Evolutionary conservation across 2,113 vertebrate species (phyloP).

Genomic region (Daphoenositta chrysoptera): DNA sequence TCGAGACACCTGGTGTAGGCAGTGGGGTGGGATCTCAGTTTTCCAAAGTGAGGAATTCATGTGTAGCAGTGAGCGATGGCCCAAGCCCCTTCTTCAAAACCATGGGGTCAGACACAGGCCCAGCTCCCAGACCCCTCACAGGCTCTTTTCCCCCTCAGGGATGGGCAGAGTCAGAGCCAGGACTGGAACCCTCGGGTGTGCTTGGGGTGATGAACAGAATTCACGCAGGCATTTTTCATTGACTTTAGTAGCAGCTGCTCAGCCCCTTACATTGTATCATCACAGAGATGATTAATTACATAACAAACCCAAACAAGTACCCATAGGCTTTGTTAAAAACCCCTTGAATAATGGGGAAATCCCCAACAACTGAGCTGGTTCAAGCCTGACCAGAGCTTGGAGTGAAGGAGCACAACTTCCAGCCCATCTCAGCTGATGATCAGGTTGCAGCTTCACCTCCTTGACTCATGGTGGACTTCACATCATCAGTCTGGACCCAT

Average conservation of each 20-base stretch:
- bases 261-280: neutral
- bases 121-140: neutral
- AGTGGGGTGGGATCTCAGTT: neutral
- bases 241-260: constrained; percentile 14
- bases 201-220: neutral
- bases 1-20: neutral
- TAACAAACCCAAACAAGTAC: neutral
- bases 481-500: neutral
- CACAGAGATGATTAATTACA: neutral
- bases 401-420: neutral
- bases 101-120: neutral
- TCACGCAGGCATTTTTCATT: neutral
- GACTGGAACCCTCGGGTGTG: neutral
- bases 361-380: neutral
- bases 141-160: neutral
- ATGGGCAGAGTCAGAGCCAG: neutral
- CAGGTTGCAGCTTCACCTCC: neutral
- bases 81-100: neutral
- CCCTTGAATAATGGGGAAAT: neutral
- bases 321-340: neutral
- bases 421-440: neutral
- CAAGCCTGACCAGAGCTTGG: neutral
- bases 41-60: neutral
- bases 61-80: neutral
- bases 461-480: constrained; percentile 10